Conservation (phyloP, 1,140 invertebrate species). For the Muscidifurax raptorellus region DNA sequence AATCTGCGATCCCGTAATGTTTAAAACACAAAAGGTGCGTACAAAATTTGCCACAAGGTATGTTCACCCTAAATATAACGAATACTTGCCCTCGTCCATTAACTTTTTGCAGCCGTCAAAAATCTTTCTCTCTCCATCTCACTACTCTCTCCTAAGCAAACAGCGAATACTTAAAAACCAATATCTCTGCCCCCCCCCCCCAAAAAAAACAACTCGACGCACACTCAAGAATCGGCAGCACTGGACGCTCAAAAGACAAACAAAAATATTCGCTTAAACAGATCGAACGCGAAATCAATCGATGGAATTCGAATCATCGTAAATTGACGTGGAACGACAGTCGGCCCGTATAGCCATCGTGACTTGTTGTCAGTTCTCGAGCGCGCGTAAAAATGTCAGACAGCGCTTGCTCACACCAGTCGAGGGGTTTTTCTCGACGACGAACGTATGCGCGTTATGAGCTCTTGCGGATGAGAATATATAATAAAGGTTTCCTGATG, state of each 20-base stretch:
- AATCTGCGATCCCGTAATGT: too few relatives aligned
- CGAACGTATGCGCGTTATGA: conserved; percentile 17
- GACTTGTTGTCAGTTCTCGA: conserved; percentile 56
- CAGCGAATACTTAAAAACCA: background rate
- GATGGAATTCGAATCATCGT: conserved; percentile 62
- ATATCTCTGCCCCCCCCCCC: background rate
- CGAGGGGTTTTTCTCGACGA: background rate
- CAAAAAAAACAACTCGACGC: background rate
- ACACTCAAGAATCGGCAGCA: conserved; percentile 7
- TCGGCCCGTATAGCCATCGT: conserved; percentile 3
- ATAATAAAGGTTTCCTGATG: conserved; percentile 22
- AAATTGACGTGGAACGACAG: conserved; percentile 63
- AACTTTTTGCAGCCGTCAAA: background rate
- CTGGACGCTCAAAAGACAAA: conserved; percentile 59
- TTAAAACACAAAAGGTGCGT: too few relatives aligned
- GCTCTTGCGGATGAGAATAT: conserved; percentile 12
- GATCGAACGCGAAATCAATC: conserved; percentile 61
- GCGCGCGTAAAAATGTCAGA: conserved; percentile 62
- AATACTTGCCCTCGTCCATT: background rate
- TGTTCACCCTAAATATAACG: background rate
- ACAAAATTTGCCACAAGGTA: too few relatives aligned
- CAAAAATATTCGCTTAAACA: conserved; percentile 49
- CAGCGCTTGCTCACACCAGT: background rate
- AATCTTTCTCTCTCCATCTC: background rate
- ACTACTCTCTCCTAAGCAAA: background rate